Base-by-base conservation (phyloP, 2,797 vertebrate genomes). In the Euphonia xanthogaster region DNA sequence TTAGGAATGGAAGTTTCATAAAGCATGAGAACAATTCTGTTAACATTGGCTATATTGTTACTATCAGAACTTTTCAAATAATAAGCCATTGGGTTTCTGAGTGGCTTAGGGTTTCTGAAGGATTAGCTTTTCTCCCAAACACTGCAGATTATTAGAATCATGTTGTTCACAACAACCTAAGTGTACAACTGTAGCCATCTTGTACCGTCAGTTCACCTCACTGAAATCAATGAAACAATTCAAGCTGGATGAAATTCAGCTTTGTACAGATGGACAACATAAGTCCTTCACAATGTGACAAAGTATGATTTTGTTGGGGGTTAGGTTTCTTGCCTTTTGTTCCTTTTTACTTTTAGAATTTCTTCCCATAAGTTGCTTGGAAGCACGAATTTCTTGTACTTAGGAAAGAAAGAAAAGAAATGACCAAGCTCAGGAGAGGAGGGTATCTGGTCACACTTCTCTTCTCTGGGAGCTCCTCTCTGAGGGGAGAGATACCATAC, bases 141-240 rank as follows among this genome's bases (percentile, higher is more conserved):
- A 23, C 40, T 22, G 24, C 48, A 85, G 60, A 73, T 66, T 89
- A 91, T 76, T 77, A 91, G 74, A 87, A 66, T 30, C 30, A 31
- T 2, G 1, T 14, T 75, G 28, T 42, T 84, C 76, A 33, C 50
- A 51, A 76, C 62, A 81, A 10, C 16, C 42, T 27, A 47, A 65
- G 58, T 5, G 39, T 67, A 75, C 51, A 51, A n/a, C 54, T 44
- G 51, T 51, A 73, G 51, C 47, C 89, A 62, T 37, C 63, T 73
- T 89, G 51, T 73, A 60, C 47, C 66, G 54, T 85, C 84, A 40
- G 71, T 88, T 89, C 86, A 92, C 90, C 67, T 77, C 40, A 48
- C 44, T 50, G 48, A 87, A 95, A 89, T 89, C 84, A 89, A 15
- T 79, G 48, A 70, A 82, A 44, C 33, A 87, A 89, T 91, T 81